These are phyloP conservation scores for Lycocorax pyrrhopterus DNA, from an alignment of 2,113 vertebrate species.

Conservation along the genomic window DNA sequence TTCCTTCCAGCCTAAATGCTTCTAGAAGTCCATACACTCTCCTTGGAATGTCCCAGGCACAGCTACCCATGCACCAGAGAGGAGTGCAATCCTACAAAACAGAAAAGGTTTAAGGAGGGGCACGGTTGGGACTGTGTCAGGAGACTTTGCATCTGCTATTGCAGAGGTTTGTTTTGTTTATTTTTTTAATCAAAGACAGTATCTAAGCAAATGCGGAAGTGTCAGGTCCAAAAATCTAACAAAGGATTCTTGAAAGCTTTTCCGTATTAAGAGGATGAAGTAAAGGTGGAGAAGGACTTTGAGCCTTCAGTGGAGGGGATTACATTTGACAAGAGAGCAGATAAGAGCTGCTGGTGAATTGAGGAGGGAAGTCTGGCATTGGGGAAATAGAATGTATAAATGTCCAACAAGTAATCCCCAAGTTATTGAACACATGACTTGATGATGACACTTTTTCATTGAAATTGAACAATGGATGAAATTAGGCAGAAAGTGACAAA, in stretches of 20 bases:
- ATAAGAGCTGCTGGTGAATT: neutral
- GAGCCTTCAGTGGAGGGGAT: accelerated
- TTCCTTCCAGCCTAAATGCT: neutral
- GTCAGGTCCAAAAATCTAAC: neutral
- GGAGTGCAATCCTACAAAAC: neutral
- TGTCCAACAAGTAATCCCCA: neutral
- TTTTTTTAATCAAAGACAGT: neutral
- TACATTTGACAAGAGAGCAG: neutral
- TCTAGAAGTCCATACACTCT: neutral
- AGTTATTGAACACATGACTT: neutral
- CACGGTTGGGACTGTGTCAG: accelerated
- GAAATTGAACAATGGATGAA: neutral
- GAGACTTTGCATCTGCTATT: neutral
- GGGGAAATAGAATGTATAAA: neutral
- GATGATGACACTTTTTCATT: neutral
- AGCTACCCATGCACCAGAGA: neutral
- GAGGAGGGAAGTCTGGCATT: neutral
- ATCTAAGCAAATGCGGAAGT: accelerated
- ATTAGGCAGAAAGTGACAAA: neutral
- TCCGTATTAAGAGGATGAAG: neutral
- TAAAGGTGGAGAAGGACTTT: neutral
- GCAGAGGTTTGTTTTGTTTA: neutral
- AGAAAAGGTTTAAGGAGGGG: no score
- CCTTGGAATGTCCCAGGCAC: neutral
- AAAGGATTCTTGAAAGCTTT: neutral